A percentile compares a stretch with the other conserved stretches of the same genome.
phyloP scores from a whole-genome alignment of 2,888 invertebrate species.

The Halictus ligatus region DNA sequence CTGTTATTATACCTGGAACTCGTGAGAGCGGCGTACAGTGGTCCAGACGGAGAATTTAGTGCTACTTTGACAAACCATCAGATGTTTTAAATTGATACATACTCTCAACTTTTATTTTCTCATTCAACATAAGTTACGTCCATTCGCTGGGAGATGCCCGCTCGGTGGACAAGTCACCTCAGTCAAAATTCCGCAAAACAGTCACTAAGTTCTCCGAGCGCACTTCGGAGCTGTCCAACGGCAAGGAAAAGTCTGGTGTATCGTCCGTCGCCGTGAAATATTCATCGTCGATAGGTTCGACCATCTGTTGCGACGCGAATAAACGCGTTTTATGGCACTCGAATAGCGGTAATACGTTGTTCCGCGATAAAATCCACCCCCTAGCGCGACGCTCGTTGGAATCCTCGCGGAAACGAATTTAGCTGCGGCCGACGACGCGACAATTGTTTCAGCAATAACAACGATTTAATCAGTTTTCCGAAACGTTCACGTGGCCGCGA shows the following conservation, averaged over 20 bases:
- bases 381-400: background rate
- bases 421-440: background rate
- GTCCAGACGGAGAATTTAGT: too few relatives aligned
- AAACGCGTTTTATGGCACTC: conserved; percentile 13
- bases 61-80: too few relatives aligned
- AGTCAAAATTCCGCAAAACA: too few relatives aligned
- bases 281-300: background rate
- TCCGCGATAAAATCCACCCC: background rate
- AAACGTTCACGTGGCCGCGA: background rate
- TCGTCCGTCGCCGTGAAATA: background rate
- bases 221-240: too few relatives aligned
- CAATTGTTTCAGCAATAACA: background rate
- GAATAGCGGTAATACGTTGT: background rate
- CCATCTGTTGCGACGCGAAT: conserved; percentile 9
- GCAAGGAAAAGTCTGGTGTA: background rate
- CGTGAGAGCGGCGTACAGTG: too few relatives aligned
- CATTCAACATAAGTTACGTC: too few relatives aligned
- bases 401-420: background rate
- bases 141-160: too few relatives aligned
- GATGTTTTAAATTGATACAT: too few relatives aligned
- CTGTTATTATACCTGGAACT: too few relatives aligned
- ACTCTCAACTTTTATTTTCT: too few relatives aligned
- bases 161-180: too few relatives aligned
- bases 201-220: background rate
- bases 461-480: background rate